Base-by-base conservation (phyloP, 2,888 invertebrate genomes). In the Watsonalla cultraria region DNA sequence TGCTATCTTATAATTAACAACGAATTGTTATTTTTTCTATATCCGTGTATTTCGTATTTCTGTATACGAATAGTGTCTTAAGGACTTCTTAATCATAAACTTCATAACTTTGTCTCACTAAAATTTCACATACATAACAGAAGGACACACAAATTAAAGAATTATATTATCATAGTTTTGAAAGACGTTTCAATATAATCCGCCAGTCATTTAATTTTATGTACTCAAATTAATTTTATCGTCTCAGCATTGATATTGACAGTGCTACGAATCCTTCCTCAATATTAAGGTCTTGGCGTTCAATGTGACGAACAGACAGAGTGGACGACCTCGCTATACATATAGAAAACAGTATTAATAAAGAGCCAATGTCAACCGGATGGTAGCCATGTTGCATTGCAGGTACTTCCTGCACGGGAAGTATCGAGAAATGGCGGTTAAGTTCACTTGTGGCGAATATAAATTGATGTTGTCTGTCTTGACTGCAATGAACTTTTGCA, bases 321-420 rank as follows among this genome's bases (percentile, higher is more conserved):
- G 62, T 62, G 6, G 70, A 54, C 65, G 80, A 62, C 86, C 86
- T 86, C 75, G 84, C 75, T 68, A 70, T 66, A 66, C 48, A 59
- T 49, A 49, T 49, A 49, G 37, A 49, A 49, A 15, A 37, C 14
- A 37, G 37, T 37, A 49, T 39, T 14, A 49, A 49, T 66, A 50
- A 61, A 66, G 62, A 65, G 64, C 66, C 84, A 87, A 86, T 86
- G 84, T 70, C 76, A 61, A 64, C 76, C 74, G 73, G 76, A 76
- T 58, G 39, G 57, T 62, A 62, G 60, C 58, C 60, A 59, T 60
- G 66, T 68, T 66, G 65, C 66, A 62, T 72, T 68, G 64, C 11
- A 11, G 56, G 24, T 50, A 62, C 66, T 84, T 83, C 84, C 84
- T 51, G 55, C 60, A 58, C 52, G 60, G 66, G 70, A 68, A 74